Percentiles rank a stretch among this genome's conserved stretches.
phyloP scores from a whole-genome alignment of 2,888 invertebrate species.

The Melieria crassipennis region DNA sequence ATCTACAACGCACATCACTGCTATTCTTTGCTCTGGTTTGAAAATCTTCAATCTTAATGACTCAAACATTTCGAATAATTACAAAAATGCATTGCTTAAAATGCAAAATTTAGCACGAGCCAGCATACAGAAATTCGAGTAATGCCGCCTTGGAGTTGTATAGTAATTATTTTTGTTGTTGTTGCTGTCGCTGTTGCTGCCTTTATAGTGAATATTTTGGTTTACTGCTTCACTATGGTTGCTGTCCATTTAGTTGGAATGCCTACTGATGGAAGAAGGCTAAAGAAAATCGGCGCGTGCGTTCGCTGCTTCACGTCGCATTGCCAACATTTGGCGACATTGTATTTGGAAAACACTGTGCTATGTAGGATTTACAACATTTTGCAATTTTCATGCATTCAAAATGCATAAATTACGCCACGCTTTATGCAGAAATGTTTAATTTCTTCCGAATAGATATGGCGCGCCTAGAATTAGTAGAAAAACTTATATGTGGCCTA shows the following conservation, averaged over 20 bases:
- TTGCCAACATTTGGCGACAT: too few species aligned
- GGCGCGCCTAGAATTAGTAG: too few species aligned
- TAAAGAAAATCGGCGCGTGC: conserved; percentile 15
- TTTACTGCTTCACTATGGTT: conserved; percentile 1
- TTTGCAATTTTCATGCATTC: conserved; percentile 55
- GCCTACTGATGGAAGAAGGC: not conserved
- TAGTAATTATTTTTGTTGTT: not conserved
- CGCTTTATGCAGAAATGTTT: conserved; percentile 56
- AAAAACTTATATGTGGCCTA: too few species aligned
- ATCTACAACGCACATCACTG: conserved; percentile 46
- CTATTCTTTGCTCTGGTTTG: conserved; percentile 39
- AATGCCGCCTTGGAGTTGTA: too few species aligned
- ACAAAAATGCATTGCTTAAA: conserved; percentile 53
- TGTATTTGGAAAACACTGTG: conserved; percentile 4
- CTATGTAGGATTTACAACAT: conserved; percentile 46
- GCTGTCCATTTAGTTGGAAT: conserved; percentile 12
- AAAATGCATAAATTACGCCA: conserved; percentile 59
- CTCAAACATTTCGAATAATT: conserved; percentile 63
- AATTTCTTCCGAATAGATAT: too few species aligned
- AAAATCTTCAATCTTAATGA: conserved; percentile 56
- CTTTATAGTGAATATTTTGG: not conserved
- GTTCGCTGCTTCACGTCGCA: too few species aligned
- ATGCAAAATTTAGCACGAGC: conserved; percentile 40
- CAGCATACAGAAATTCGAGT: too few species aligned
- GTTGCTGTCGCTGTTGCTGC: not conserved